Conservation (phyloP, 2,888 invertebrate genomes). For the Trissolcus japonicus region DNA sequence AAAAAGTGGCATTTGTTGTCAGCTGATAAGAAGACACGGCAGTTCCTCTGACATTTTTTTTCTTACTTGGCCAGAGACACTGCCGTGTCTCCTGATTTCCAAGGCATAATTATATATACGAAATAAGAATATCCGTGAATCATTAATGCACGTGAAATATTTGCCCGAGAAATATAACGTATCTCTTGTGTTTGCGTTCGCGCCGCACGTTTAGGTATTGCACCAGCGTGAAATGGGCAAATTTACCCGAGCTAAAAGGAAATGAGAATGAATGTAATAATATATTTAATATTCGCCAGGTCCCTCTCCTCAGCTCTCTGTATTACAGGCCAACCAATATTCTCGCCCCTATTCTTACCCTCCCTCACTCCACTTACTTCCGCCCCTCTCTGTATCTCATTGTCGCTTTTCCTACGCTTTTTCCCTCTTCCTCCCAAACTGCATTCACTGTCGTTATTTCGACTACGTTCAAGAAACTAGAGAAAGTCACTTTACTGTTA, state of each 20-base stretch:
- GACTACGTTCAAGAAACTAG: constrained; percentile 63
- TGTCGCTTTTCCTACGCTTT: constrained; percentile 32
- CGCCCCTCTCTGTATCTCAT: constrained; percentile 21
- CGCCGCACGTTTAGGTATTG: constrained; percentile 60
- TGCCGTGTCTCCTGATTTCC: no score
- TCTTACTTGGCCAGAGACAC: no score
- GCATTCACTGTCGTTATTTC: constrained; percentile 69
- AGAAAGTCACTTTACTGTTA: constrained; percentile 42
- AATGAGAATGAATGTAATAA: constrained; percentile 76
- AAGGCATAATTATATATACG: constrained; percentile 39
- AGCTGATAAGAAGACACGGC: no score
- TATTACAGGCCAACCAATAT: constrained; percentile 75
- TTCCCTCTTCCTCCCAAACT: constrained; percentile 56
- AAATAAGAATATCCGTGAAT: constrained; percentile 28
- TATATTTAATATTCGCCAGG: constrained; percentile 75
- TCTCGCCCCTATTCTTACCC: constrained; percentile 65
- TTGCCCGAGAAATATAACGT: constrained; percentile 41
- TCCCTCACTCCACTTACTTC: constrained; percentile 14
- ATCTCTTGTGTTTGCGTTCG: constrained; percentile 54
- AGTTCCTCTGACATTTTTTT: no score
- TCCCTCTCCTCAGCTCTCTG: constrained; percentile 71
- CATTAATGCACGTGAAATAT: constrained; percentile 44
- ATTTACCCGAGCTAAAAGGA: constrained; percentile 68
- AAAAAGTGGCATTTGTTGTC: no score
- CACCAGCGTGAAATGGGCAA: constrained; percentile 60